Evolutionary conservation across 2,888 invertebrate genomes (phyloP).

Genomic region (Rhopalosiphum nymphaeae): DNA sequence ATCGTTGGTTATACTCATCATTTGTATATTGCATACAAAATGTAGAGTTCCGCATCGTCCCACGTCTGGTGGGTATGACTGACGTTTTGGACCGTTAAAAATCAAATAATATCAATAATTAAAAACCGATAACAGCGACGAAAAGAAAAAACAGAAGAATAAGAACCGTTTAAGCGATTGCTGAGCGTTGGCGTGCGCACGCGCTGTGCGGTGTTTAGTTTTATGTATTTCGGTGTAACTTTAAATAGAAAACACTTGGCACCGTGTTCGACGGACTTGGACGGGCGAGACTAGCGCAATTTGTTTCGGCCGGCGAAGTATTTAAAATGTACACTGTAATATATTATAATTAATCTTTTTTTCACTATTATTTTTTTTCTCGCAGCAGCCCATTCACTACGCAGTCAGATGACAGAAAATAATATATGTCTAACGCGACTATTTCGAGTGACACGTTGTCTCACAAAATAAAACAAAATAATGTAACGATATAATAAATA

Average conservation of each 20-base stretch:
- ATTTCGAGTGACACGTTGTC: conserved; percentile 14
- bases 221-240: conserved; percentile 56
- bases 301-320: conserved; percentile 54
- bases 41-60: neutral
- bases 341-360: conserved; percentile 58
- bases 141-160: conserved; percentile 22
- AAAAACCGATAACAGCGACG: neutral
- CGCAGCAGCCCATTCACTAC: neutral
- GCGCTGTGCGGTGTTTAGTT: conserved; percentile 28
- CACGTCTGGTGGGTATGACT: neutral
- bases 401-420: neutral
- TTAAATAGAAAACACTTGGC: conserved; percentile 64
- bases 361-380: conserved; percentile 19
- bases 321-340: conserved; percentile 37
- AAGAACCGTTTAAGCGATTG: neutral
- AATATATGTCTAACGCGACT: neutral
- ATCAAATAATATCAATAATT: neutral
- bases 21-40: conserved; percentile 8
- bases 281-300: conserved; percentile 30
- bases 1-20: conserved; percentile 34
- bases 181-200: neutral
- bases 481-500: neutral
- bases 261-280: conserved; percentile 2
- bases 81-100: neutral
- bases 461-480: neutral